These are phyloP conservation scores for Eulithis testata DNA, from an alignment of 2,888 invertebrate species.

Conservation along the genomic window DNA sequence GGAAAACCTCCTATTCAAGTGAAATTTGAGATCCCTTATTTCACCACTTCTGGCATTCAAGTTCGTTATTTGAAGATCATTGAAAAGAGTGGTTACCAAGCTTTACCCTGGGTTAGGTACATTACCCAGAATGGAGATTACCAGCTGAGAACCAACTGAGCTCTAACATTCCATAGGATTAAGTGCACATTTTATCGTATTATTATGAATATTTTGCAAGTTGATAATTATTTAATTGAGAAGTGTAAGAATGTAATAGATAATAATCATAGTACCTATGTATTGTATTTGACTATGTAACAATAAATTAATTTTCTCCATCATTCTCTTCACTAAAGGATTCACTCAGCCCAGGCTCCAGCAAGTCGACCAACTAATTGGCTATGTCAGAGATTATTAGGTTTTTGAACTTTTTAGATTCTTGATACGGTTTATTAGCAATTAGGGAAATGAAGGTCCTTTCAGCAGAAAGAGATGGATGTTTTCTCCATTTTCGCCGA, in stretches of 20 bases:
- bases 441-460: no score
- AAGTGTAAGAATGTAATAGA: slow-evolving; percentile 36
- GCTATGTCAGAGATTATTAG: no score
- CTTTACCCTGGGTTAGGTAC: slow-evolving; percentile 99
- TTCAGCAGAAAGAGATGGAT: no score
- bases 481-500: no score
- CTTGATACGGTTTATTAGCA: no score
- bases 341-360: no score
- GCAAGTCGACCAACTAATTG: no score
- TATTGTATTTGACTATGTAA: slow-evolving; percentile 61
- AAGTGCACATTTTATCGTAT: slow-evolving; percentile 51
- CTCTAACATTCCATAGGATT: slow-evolving; percentile 53
- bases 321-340: no score
- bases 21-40: slow-evolving; percentile 99
- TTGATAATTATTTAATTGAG: slow-evolving; percentile 53
- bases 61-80: slow-evolving; percentile 98
- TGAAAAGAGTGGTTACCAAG: slow-evolving; percentile 99
- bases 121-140: slow-evolving; percentile 99
- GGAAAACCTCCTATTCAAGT: slow-evolving; percentile 99
- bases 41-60: slow-evolving; percentile 99
- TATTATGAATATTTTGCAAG: slow-evolving; percentile 61
- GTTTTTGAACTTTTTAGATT: no score
- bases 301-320: slow-evolving; percentile 61
- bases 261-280: slow-evolving; percentile 64
- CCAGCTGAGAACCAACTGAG: slow-evolving; percentile 95